Base-by-base conservation (phyloP, 2,113 vertebrate species). In the Clinocottus analis region DNA sequence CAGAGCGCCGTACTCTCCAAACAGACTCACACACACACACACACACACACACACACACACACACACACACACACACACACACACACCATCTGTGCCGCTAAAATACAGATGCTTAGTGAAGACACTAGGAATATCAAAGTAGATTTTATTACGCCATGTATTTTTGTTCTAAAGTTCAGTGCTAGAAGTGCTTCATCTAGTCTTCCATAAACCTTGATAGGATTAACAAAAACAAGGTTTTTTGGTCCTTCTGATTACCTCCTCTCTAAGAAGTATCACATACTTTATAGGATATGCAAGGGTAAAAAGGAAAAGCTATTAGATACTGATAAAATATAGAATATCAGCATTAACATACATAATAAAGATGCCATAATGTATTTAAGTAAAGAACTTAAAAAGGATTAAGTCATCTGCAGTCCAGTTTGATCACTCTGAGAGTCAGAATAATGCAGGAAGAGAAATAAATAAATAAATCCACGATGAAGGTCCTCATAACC, bases 201-300 rank as follows among this genome's bases (percentile, higher is more conserved):
- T 80, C 77, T 69, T 66, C 62, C 29, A 74, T 75, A 88, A 90
- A 88, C 70, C 83, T 86, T 87, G 63, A 67, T 39, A 75, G 82
- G 81, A 85, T 85, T 74, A 87, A 67, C 72, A 65, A 59, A 69
- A 84, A 80, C 53, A 25, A 81, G 70, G 72, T 55, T 83, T 41
- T 1, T 31, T 39, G 49, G 67, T 84, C 37, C 51, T 45, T 77
- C 85, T 87, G 75, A 89, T 86, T 39, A n/a, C 45, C 27, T 77
- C 74, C 72, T 71, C 62, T 69, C 65, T 9, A 37, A 37, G 62
- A 73, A 74, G 39, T 47, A 70, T 55, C 72, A 68, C 51, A 61
- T 35, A 58, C 59, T 72, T 66, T 56, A 35, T 73, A 27, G 77
- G 74, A 43, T 7, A 6, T 39, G 55, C 64, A 45, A 47, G 75